Percentiles rank a stretch among this genome's conserved stretches.
These are phyloP conservation scores for Jaculus jaculus DNA, from an alignment of 2,113 vertebrate species.

Conservation along the genomic window DNA sequence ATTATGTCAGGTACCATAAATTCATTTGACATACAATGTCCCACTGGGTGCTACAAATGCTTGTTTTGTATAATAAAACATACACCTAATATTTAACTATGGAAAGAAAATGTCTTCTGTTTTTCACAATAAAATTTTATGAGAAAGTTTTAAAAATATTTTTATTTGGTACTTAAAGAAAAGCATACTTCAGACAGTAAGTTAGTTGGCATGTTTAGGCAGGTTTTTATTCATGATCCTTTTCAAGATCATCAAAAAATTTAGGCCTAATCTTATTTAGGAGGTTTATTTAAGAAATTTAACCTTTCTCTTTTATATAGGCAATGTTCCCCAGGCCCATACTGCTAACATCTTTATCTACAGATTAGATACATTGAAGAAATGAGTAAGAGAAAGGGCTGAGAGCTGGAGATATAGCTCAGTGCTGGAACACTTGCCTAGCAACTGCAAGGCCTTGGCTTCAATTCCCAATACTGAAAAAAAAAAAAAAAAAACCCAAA, in stretches of 20 bases:
- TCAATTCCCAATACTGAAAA: background rate
- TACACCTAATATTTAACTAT: background rate
- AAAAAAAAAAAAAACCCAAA: background rate
- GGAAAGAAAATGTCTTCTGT: conserved; percentile 3
- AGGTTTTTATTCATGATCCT: background rate
- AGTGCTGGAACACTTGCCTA: background rate
- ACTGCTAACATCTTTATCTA: background rate
- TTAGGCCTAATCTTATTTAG: background rate
- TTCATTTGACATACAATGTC: conserved; percentile 14
- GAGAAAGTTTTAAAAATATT: background rate
- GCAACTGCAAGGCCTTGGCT: background rate
- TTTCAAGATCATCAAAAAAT: background rate
- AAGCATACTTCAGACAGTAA: background rate
- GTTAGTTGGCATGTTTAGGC: background rate
- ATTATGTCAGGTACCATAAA: background rate
- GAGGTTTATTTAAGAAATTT: background rate
- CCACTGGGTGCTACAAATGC: background rate
- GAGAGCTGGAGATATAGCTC: background rate
- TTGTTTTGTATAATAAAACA: conserved; percentile 5
- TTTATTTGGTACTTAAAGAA: conserved; percentile 5
- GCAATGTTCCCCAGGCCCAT: background rate
- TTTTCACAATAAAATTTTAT: conserved; percentile 3
- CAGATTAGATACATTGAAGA: background rate
- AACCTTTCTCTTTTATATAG: background rate
- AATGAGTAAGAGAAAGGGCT: background rate